Percentiles rank a stretch among this genome's conserved stretches.
These are phyloP conservation scores for Notodonta dromedarius DNA, from an alignment of 2,888 invertebrate species.

Conservation along the genomic window DNA sequence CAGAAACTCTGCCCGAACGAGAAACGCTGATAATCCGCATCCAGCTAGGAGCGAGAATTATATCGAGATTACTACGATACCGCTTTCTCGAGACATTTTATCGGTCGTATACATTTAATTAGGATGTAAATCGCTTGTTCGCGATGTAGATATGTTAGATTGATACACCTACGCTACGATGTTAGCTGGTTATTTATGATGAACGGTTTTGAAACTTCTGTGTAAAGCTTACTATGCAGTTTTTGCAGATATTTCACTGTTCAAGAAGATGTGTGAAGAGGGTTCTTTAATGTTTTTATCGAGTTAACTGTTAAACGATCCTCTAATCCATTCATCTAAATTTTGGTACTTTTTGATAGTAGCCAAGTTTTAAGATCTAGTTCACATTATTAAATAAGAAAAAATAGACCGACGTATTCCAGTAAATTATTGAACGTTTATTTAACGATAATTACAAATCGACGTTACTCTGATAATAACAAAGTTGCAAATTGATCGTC, in stretches of 20 bases:
- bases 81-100: constrained; percentile 61
- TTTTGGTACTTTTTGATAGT: no score
- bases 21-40: constrained; percentile 82
- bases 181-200: neutral
- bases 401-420: no score
- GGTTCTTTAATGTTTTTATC: no score
- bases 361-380: no score
- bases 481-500: neutral
- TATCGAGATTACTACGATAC: constrained; percentile 74
- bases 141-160: constrained; percentile 16
- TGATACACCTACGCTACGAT: constrained; percentile 10
- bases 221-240: no score
- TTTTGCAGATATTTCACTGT: no score
- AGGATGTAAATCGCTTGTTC: constrained; percentile 51
- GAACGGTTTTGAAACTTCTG: no score
- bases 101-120: constrained; percentile 60
- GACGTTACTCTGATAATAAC: neutral
- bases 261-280: no score
- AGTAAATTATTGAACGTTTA: neutral
- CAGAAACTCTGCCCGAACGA: constrained; percentile 76
- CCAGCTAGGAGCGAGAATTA: constrained; percentile 77
- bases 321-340: no score
- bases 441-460: no score
- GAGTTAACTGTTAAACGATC: no score
- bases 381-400: no score